Evolutionary conservation across 2,113 vertebrate species (phyloP).

Genomic region (Anhinga rufa): DNA sequence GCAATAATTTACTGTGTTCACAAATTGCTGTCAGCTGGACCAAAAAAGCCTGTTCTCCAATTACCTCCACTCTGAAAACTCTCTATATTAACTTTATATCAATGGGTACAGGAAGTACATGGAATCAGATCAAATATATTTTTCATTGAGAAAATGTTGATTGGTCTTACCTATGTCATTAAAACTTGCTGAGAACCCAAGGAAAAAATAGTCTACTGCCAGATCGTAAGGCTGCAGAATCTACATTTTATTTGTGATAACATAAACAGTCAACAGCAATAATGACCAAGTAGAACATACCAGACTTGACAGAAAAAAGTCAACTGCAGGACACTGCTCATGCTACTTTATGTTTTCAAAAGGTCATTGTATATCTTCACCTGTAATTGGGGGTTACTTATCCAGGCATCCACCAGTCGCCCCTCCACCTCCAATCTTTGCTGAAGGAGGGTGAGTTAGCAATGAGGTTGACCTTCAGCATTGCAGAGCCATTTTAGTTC

Average conservation of each 20-base stretch:
- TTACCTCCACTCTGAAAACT: not conserved
- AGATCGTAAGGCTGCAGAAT: not conserved
- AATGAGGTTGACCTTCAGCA: not conserved
- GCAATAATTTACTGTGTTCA: not conserved
- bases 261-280: not conserved
- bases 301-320: not conserved
- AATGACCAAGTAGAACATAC: not conserved
- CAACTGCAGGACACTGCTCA: not conserved
- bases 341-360: not conserved
- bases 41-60: not conserved
- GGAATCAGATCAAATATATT: not conserved
- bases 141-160: not conserved
- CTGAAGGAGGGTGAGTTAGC: not conserved
- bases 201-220: not conserved
- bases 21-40: not conserved
- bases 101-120: not conserved
- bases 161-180: not conserved
- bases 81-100: not conserved
- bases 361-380: not conserved
- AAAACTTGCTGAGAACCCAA: not conserved
- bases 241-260: not conserved
- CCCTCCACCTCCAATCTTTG: not conserved
- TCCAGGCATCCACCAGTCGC: not conserved
- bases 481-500: not conserved
- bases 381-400: not conserved